phyloP scores from a whole-genome alignment of 2,113 vertebrate genomes.

The Platysternon megacephalum region DNA sequence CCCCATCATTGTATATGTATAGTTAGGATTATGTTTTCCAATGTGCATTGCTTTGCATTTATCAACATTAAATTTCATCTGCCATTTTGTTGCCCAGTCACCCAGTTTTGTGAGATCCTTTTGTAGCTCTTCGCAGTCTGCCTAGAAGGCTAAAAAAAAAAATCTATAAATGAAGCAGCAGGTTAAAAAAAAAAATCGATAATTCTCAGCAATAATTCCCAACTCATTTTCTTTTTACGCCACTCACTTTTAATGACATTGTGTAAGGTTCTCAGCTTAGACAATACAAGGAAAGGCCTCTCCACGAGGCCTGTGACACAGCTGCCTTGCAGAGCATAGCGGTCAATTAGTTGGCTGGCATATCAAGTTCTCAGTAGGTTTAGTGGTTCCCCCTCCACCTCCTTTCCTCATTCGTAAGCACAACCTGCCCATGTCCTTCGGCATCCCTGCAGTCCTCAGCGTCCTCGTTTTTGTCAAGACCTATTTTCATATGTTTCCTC shows the following conservation, averaged over 20 bases:
- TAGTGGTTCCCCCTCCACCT: constrained; percentile 58
- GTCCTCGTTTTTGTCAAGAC: background rate
- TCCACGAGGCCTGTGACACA: background rate
- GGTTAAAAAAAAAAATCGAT: background rate
- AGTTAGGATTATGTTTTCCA: no score
- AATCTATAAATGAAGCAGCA: fast-evolving
- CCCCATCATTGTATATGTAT: no score
- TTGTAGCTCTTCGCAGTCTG: no score
- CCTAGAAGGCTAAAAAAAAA: fast-evolving
- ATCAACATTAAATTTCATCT: no score
- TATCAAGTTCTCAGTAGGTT: constrained; percentile 59
- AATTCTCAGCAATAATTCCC: background rate
- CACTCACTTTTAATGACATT: constrained; percentile 61
- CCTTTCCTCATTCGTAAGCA: background rate
- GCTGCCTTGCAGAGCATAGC: background rate
- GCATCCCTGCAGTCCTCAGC: background rate
- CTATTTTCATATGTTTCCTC: background rate
- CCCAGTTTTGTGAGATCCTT: no score
- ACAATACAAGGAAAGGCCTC: constrained; percentile 29
- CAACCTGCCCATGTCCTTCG: background rate
- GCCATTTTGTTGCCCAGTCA: no score
- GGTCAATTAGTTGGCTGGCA: background rate
- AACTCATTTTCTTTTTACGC: background rate
- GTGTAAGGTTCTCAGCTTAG: background rate
- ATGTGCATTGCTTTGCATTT: no score